Percentiles rank a stretch among this genome's conserved stretches.
These are phyloP conservation scores for Cardiocondyla obscurior DNA, from an alignment of 1,140 invertebrate species.

Conservation along the genomic window DNA sequence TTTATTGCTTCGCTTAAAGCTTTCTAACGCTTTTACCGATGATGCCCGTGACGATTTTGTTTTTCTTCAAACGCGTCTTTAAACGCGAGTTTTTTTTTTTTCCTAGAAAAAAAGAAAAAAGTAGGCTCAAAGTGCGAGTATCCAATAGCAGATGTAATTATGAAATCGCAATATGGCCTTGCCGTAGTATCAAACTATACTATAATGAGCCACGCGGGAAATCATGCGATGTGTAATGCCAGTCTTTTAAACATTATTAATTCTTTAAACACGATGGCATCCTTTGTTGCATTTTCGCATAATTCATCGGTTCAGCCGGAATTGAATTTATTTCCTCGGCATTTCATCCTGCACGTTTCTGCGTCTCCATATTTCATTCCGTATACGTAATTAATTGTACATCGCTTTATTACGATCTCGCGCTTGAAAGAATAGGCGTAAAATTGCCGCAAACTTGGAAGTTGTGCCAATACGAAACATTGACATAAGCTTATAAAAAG, in stretches of 20 bases:
- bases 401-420: background rate
- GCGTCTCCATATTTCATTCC: background rate
- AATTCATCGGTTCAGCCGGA: background rate
- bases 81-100: background rate
- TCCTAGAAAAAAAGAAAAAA: constrained; percentile 7
- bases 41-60: too few relatives aligned
- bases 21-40: too few relatives aligned
- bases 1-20: too few relatives aligned
- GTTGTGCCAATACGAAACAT: background rate
- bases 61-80: too few relatives aligned
- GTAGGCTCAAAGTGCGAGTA: background rate
- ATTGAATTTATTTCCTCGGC: background rate
- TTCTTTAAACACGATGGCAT: background rate
- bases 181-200: constrained; percentile 5
- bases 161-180: constrained; percentile 19
- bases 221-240: constrained; percentile 37
- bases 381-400: background rate
- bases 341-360: background rate
- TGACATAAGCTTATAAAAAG: background rate
- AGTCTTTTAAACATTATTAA: constrained; percentile 17
- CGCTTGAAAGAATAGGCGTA: background rate
- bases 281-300: background rate
- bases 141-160: constrained; percentile 8
- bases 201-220: constrained; percentile 37
- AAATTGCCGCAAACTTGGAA: background rate